Evolutionary conservation across 2,888 invertebrate genomes (phyloP), one percentile per base, ranked within the genome.

Genomic region (Noctua fimbriata): DNA sequence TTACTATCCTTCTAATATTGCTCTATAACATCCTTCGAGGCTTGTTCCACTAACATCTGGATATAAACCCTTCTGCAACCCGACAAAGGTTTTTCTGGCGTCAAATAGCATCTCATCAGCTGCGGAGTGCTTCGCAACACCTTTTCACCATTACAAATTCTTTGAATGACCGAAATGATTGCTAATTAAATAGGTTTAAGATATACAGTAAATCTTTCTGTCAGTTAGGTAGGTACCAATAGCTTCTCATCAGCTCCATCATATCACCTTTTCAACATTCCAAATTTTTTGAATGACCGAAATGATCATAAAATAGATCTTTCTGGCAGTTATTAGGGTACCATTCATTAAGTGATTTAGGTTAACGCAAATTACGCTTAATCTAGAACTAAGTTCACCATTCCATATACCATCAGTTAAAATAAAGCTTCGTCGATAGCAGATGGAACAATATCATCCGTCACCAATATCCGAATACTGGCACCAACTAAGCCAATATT

Each of bases 341-440:
- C n/a, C 32, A 65, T 60, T 60, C 28, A 16, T 60, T 60, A 55
- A 55, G 16, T 28, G 41, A 60, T 81, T 24, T 72, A 80, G 28
- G 65, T 63, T 79, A 78, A 32, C 21, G 52, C 44, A 63, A 60
- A 18, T 49, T 36, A 79, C 70, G 79, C 81, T 79, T 81, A 81
- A n/a, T 72, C 18, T 81, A 67, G 49, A 32, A 49, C 41, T 67
- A 79, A 72, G 66, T 72, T 79, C 80, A 80, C 44, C 44, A 41
- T 16, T 36, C 5, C 41, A 79, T 60, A 52, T 2, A 52, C 63
- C 24, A 18, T n/a, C 44, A 69, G 24, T n/a, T 55, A 71, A 14
- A 41, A 16, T 49, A 66, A 36, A 28, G 24, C 32, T 28, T 55
- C 16, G 76, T 24, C 28, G 0, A 52, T 49, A 74, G 28, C 28